These are phyloP conservation scores for Lampris incognitus DNA, from an alignment of 2,113 vertebrate genomes.

Conservation along the genomic window DNA sequence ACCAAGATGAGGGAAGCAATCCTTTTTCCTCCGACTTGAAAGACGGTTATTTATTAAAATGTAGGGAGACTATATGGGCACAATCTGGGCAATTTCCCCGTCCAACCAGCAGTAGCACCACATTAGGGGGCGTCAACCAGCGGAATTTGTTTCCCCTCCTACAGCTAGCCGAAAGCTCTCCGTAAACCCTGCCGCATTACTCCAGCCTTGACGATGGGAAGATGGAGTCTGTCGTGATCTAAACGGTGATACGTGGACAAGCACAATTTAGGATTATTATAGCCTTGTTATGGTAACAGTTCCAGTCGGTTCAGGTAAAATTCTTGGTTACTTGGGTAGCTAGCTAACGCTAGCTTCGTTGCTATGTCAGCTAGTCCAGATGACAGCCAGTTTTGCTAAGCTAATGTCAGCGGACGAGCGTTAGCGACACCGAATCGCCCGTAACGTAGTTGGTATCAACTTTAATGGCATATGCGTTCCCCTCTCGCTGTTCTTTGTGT, in stretches of 20 bases:
- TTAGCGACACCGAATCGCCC: constrained; percentile 34
- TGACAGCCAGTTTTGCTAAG: constrained; percentile 39
- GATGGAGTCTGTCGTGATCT: constrained; percentile 73
- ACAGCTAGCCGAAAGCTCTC: constrained; percentile 30
- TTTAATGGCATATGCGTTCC: neutral
- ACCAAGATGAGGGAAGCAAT: no score
- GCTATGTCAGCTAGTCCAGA: constrained; percentile 44
- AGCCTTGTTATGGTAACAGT: constrained; percentile 69
- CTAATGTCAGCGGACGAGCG: constrained; percentile 68
- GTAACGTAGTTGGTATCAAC: constrained; percentile 33
- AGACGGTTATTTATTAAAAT: no score
- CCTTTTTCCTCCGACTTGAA: no score
- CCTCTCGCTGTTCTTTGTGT: neutral
- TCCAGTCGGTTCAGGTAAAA: constrained; percentile 64
- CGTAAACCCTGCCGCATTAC: constrained; percentile 32
- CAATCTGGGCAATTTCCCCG: no score
- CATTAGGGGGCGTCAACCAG: constrained; percentile 50
- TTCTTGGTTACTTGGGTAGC: neutral
- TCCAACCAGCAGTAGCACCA: neutral
- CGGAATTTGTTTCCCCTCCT: constrained; percentile 53
- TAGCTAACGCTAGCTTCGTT: constrained; percentile 16
- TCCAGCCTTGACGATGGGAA: constrained; percentile 71
- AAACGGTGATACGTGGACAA: constrained; percentile 44
- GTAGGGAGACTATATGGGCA: no score
- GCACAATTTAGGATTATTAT: constrained; percentile 42